Base-by-base conservation (phyloP, 2,888 invertebrate genomes). In the Calliopum simillimum region DNA sequence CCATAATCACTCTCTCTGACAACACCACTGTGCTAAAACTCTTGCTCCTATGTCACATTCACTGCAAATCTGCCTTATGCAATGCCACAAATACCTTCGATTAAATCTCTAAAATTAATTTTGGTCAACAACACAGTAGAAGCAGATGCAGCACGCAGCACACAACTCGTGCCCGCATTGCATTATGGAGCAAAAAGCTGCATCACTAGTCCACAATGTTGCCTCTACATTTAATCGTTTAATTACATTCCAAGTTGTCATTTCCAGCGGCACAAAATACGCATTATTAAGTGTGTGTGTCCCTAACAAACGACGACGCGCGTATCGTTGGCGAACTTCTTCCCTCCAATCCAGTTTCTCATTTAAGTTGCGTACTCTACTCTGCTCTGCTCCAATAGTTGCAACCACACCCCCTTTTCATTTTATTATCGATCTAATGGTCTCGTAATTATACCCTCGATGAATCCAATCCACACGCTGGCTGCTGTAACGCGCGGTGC, bases 381-480 rank as follows among this genome's bases (percentile, higher is more conserved):
- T 41, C 41, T 4, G 41, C 58, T 33, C 58, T 33, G 33, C 58
- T 58, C 55, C 25, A 66, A 53, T 63, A 63, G 63, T 63, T 65
- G 55, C 12, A 25, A 46, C 63, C 63, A 56, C 66, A 66, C 68
- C 68, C 62, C 69, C 49, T 49, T 68, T 69, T 51, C 68, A 73
- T 55, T 73, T 71, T 75, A 76, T 76, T 75, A 76, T 75, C 73
- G 74, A 73, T 77, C 76, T 81, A 83, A 83, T 84, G 82, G 82
- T 70, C 76, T 76, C 75, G 80, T 84, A 83, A 83, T 84, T 83
- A 82, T 79, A 79, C 75, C 77, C 75, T 74, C 63, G 74, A 67
- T 16, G 67, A 25, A 33, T 33, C 8, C 33, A n/a, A n/a, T n/a
- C n/a, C n/a, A n/a, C n/a, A 21, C 16, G 46, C 41, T 25, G 56